Percentiles rank a stretch among this genome's conserved stretches.
Evolutionary conservation across 92 coral and sea anemone species (phyloP).

Genomic region (Epizoanthus ramosus): DNA sequence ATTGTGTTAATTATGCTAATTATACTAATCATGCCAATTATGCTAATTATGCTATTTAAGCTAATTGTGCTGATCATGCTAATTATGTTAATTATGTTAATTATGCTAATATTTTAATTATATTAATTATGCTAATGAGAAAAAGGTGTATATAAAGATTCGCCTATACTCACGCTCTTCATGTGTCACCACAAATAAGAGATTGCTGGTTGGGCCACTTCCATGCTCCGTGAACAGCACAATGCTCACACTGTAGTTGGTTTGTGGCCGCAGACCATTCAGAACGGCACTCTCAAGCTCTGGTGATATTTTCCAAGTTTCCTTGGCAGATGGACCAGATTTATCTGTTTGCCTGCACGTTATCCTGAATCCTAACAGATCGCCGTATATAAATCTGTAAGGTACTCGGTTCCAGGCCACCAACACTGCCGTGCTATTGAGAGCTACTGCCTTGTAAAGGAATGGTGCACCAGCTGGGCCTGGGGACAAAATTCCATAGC

Average conservation of each 20-base stretch:
- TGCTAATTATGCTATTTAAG: background rate
- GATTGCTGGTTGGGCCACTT: conserved; percentile 49
- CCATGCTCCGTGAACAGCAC: conserved; percentile 54
- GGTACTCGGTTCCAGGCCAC: conserved; percentile 56
- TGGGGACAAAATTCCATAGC: background rate
- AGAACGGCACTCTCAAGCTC: conserved; percentile 3
- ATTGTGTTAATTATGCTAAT: no score
- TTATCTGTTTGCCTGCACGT: background rate
- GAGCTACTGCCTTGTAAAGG: conserved; percentile 14
- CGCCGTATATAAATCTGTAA: conserved; percentile 42
- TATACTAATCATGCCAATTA: no score
- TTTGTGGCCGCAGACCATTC: conserved; percentile 51
- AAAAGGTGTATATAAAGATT: background rate
- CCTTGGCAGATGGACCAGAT: background rate
- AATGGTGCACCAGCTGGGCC: conserved; percentile 51
- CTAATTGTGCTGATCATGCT: background rate
- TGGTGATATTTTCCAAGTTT: background rate
- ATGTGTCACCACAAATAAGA: conserved; percentile 37
- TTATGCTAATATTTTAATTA: background rate
- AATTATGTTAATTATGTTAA: background rate
- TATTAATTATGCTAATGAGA: no score
- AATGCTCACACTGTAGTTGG: conserved; percentile 52
- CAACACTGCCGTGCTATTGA: conserved; percentile 40
- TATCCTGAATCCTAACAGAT: conserved; percentile 45
- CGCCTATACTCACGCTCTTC: conserved; percentile 37